phyloP scores from a whole-genome alignment of 2,113 vertebrate species.

The Piaya cayana region DNA sequence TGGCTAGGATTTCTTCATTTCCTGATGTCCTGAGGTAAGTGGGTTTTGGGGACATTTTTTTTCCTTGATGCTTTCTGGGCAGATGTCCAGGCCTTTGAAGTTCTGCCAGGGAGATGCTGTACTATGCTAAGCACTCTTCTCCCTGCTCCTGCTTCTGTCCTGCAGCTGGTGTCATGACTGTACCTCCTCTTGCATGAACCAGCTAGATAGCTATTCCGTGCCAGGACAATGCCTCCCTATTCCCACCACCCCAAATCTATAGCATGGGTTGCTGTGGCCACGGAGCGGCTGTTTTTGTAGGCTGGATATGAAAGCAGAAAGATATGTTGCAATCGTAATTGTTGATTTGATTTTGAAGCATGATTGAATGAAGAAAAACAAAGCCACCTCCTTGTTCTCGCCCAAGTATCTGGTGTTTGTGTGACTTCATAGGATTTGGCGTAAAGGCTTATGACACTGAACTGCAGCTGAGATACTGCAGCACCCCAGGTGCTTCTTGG shows the following conservation, averaged over 20 bases:
- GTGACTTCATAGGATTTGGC: not conserved
- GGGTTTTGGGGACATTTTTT: not conserved
- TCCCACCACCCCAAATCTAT: not conserved
- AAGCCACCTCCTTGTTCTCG: not conserved
- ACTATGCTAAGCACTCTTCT: not conserved
- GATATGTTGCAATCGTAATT: not conserved
- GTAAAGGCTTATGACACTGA: not conserved
- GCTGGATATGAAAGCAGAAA: not conserved
- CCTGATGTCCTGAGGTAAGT: not conserved
- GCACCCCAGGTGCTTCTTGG: not conserved
- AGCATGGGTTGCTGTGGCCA: not conserved
- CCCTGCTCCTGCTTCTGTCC: conserved; percentile 18
- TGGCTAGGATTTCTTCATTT: not conserved
- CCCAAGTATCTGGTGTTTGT: not conserved
- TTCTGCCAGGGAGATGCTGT: conserved; percentile 19
- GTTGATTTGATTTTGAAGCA: not conserved
- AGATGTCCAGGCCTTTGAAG: conserved; percentile 5
- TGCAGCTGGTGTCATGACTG: conserved; percentile 2
- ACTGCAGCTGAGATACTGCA: not conserved
- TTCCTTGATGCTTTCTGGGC: not conserved
- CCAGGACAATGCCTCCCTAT: not conserved
- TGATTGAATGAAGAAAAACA: not conserved
- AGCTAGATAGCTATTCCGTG: not conserved
- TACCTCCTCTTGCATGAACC: not conserved
- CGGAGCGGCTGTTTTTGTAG: not conserved